Conservation (phyloP, 53 echinoderm and acorn worm species). For the Echinarachnius parma region DNA sequence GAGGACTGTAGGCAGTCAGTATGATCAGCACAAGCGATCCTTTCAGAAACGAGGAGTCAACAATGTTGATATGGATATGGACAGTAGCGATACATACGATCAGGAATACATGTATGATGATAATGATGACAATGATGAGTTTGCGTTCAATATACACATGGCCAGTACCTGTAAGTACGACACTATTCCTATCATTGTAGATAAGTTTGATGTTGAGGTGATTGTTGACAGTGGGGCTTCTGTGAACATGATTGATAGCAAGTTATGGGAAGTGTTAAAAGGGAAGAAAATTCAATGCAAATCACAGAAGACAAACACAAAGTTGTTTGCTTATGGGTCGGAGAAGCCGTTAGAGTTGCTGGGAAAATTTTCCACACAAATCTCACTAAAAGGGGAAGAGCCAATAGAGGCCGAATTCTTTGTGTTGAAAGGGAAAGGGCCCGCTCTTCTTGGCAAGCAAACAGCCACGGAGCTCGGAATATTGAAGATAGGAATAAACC, state of each 20-base stretch:
- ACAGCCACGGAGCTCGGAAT: conserved; percentile 36
- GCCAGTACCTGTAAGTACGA: conserved; percentile 10
- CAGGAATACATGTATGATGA: too few species aligned
- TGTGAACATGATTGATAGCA: conserved; percentile 47
- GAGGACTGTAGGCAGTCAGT: conserved; percentile 10
- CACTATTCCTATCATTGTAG: conserved; percentile 13
- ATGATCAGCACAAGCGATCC: too few species aligned
- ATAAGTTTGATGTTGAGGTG: conserved; percentile 27
- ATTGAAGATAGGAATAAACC: conserved; percentile 35
- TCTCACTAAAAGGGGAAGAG: conserved; percentile 4
- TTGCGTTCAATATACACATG: conserved; percentile 6
- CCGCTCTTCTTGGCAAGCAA: conserved; percentile 45
- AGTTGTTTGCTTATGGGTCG: conserved; percentile 53
- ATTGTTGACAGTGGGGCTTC: conserved; percentile 60
- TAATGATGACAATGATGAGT: conserved; percentile 5
- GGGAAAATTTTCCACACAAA: conserved; percentile 44
- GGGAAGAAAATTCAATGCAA: conserved; percentile 41
- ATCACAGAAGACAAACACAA: conserved; percentile 29
- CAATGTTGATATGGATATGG: too few species aligned
- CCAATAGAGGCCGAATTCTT: conserved; percentile 44
- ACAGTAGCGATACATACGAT: too few species aligned
- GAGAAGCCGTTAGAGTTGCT: conserved; percentile 41
- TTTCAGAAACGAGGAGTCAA: too few species aligned
- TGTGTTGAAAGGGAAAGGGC: conserved; percentile 46
- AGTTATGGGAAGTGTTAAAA: conserved; percentile 39